Evolutionary conservation across 2,113 vertebrate genomes (phyloP).

Genomic region (Zosterops hypoxanthus): DNA sequence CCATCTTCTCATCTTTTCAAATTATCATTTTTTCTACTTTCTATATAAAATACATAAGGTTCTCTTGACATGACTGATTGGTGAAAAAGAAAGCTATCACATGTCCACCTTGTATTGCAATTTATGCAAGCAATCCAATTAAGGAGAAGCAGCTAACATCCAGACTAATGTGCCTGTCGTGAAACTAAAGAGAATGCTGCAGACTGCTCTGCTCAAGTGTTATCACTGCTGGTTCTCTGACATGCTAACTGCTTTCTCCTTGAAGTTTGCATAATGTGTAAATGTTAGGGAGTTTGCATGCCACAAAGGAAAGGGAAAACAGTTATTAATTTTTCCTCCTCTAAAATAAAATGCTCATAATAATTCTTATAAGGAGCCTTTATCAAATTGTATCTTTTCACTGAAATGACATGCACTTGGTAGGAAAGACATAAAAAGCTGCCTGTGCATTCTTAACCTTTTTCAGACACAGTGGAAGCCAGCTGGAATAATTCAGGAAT

Average conservation of each 20-base stretch:
- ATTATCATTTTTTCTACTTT: conserved; percentile 75
- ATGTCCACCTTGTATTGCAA: conserved; percentile 78
- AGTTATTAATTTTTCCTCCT: neutral
- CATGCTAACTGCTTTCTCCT: conserved; percentile 12
- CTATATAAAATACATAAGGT: conserved; percentile 54
- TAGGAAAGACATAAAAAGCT: neutral
- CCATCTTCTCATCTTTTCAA: conserved; percentile 75
- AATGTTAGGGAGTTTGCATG: neutral
- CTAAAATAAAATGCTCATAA: conserved; percentile 53
- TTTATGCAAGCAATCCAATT: conserved; percentile 88
- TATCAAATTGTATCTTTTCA: conserved; percentile 3
- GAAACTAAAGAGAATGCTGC: conserved; percentile 34
- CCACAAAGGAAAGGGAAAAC: neutral
- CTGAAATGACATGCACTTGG: neutral
- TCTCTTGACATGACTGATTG: conserved; percentile 63
- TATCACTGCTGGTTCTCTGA: neutral
- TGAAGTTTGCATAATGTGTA: conserved; percentile 24
- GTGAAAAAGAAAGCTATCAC: conserved; percentile 64
- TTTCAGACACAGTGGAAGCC: neutral
- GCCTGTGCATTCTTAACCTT: neutral
- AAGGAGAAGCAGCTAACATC: conserved; percentile 63
- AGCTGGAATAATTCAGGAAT: neutral
- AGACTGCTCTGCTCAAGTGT: neutral
- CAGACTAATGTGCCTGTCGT: conserved; percentile 54
- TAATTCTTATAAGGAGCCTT: conserved; percentile 20